These are phyloP conservation scores for Bombus consobrinus DNA, from an alignment of 1,140 invertebrate species.

Conservation along the genomic window DNA sequence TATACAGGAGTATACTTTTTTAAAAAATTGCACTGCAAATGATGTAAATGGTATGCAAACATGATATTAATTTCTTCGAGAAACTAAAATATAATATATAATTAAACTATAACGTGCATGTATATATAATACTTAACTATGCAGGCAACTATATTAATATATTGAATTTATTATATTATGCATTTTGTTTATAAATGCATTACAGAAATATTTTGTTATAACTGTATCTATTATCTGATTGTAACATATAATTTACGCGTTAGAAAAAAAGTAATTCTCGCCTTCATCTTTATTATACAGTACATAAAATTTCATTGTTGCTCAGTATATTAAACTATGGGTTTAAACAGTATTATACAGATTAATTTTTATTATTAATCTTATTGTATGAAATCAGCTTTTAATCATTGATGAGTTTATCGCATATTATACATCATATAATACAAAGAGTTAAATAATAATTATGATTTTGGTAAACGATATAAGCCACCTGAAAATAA, in stretches of 20 bases:
- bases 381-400: conserved; percentile 5
- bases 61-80: background rate
- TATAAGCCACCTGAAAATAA: conserved; percentile 94
- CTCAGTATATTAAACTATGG: background rate
- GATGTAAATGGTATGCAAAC: background rate
- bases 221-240: conserved; percentile 1
- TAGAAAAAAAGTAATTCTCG: background rate
- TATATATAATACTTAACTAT: background rate
- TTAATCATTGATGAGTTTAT: too few relatives aligned
- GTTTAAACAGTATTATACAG: background rate
- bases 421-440: background rate
- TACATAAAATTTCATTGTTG: background rate
- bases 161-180: conserved; percentile 48
- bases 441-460: conserved; percentile 23
- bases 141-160: conserved; percentile 53
- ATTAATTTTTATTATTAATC: background rate
- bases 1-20: background rate
- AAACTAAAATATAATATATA: background rate
- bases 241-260: conserved; percentile 30
- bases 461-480: conserved; percentile 88
- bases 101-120: background rate
- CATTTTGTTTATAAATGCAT: conserved; percentile 15
- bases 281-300: background rate
- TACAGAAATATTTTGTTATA: conserved; percentile 33
- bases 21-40: background rate